phyloP scores from a whole-genome alignment of 2,888 invertebrate species.

The Tanypteryx hageni region DNA sequence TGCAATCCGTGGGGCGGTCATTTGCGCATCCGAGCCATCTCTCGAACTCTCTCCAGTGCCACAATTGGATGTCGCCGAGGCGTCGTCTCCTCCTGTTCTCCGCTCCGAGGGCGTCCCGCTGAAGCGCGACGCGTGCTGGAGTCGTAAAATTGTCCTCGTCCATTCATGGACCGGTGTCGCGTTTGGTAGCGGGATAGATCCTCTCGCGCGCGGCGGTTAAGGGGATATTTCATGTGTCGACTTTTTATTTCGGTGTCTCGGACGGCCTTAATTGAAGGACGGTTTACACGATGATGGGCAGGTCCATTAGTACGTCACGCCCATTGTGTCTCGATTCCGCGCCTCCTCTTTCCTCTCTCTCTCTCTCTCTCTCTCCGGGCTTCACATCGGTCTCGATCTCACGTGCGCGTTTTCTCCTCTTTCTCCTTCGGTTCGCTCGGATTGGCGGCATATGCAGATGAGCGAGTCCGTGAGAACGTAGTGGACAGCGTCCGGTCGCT shows the following conservation, averaged over 20 bases:
- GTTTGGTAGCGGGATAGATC: background rate
- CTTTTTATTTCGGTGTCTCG: background rate
- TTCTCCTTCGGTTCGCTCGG: background rate
- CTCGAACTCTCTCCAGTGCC: background rate
- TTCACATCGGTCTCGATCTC: background rate
- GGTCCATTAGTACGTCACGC: conserved; percentile 56
- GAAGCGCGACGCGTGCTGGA: conserved; percentile 27
- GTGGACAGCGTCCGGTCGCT: conserved; percentile 15
- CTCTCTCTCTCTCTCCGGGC: no score
- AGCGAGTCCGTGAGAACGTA: conserved; percentile 52
- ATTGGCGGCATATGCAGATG: background rate
- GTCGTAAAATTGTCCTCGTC: conserved; percentile 35
- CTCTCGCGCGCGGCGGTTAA: conserved; percentile 41
- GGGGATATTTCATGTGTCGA: conserved; percentile 20
- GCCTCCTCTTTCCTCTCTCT: background rate
- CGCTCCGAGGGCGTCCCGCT: background rate
- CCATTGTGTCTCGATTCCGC: conserved; percentile 39
- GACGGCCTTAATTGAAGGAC: conserved; percentile 43
- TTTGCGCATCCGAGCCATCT: background rate
- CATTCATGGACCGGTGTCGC: no score
- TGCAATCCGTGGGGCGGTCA: background rate
- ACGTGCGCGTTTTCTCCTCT: background rate
- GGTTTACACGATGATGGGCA: conserved; percentile 51
- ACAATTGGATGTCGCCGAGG: background rate
- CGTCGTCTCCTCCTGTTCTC: background rate